Percentiles rank a stretch among this genome's conserved stretches.
Conservation (phyloP, 2,113 vertebrate species). For the Mobula hypostoma region DNA sequence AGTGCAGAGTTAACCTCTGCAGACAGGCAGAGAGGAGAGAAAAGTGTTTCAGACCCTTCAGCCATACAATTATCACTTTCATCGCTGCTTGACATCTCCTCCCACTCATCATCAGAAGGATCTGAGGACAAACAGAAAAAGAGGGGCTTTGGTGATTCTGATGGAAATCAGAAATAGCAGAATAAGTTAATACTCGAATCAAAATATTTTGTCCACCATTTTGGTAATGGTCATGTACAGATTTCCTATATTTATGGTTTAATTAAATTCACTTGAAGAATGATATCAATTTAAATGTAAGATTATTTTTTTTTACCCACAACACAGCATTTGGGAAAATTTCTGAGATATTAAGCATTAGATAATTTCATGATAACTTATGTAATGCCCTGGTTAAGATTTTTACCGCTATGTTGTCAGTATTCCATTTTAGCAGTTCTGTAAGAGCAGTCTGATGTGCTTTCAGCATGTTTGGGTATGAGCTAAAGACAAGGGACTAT, state of each 20-base stretch:
- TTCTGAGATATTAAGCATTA: neutral
- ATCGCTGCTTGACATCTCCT: constrained; percentile 87
- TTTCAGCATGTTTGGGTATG: too few species aligned
- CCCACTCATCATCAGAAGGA: constrained; percentile 88
- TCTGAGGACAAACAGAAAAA: constrained; percentile 53
- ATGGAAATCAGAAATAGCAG: neutral
- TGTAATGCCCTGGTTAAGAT: too few species aligned
- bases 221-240: neutral
- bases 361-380: neutral
- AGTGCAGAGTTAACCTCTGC: constrained; percentile 77
- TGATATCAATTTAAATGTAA: neutral
- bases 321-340: neutral
- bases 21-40: constrained; percentile 75
- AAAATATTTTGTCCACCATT: neutral
- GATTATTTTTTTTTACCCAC: neutral
- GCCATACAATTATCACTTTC: constrained; percentile 70
- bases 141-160: neutral
- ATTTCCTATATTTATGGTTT: neutral
- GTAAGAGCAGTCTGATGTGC: too few species aligned
- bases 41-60: constrained; percentile 61
- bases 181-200: neutral
- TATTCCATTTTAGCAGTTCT: too few species aligned
- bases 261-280: neutral
- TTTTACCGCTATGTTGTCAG: too few species aligned
- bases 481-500: too few species aligned